phyloP scores from a whole-genome alignment of 2,797 vertebrate species.

The Benthosema pterotum region DNA sequence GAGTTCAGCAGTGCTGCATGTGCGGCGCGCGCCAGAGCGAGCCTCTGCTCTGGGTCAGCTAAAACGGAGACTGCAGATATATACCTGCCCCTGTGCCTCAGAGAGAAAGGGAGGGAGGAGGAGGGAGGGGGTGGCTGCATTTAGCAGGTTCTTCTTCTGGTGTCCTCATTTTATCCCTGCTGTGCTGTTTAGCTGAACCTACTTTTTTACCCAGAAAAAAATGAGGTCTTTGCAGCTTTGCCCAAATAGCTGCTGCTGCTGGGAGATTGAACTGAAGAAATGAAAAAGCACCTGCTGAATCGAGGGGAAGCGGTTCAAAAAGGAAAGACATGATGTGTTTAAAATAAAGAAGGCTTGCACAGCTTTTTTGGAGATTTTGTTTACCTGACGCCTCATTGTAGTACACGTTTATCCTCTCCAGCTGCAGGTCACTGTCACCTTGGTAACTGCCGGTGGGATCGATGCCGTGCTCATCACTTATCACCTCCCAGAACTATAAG shows the following conservation, averaged over 20 bases:
- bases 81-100: slow-evolving; percentile 72
- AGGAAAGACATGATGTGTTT: not conserved
- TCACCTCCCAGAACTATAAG: slow-evolving; percentile 96
- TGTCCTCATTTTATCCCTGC: slow-evolving; percentile 58
- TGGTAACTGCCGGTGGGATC: slow-evolving; percentile 94
- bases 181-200: slow-evolving; percentile 41
- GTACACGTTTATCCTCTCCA: slow-evolving; percentile 96
- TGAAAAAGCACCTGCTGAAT: not conserved
- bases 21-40: too few species aligned
- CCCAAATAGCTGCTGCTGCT: slow-evolving; percentile 45
- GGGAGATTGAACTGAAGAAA: slow-evolving; percentile 13
- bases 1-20: slow-evolving; percentile 18
- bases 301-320: not conserved
- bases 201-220: slow-evolving; percentile 52
- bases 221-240: slow-evolving; percentile 26
- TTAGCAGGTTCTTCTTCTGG: slow-evolving; percentile 54
- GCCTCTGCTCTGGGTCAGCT: slow-evolving; percentile 23
- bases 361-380: not conserved
- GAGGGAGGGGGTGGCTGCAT: slow-evolving; percentile 28
- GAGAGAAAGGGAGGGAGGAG: slow-evolving; percentile 21
- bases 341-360: too few species aligned
- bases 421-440: slow-evolving; percentile 93
- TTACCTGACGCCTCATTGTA: slow-evolving; percentile 95
- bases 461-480: slow-evolving; percentile 95
- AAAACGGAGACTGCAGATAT: slow-evolving; percentile 63